Base-by-base conservation (phyloP, 2,797 vertebrate genomes). In the Pangasius larnaudii region DNA sequence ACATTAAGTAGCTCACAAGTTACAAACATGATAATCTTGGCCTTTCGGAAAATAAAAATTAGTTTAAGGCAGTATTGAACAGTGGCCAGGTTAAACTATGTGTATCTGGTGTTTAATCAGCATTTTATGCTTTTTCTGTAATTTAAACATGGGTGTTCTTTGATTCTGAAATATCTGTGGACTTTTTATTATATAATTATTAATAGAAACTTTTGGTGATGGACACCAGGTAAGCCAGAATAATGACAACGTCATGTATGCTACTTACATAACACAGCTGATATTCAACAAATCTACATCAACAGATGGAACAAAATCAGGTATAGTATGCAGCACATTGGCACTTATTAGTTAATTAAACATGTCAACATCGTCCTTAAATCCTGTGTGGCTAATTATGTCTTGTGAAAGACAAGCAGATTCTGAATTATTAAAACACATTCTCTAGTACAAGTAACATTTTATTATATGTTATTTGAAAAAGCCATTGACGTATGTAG, bases 191-290 rank as follows among this genome's bases (percentile, higher is more conserved):
- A 14, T n/a, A 5, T 0, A 2, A 94, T 96, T 87, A 95, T 96
- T 95, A 95, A 94, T 93, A 51, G 69, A 77, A 91, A 85, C 74
- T 86, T 42, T 88, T 89, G 8, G 83, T 94, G 94, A 87, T 94
- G 90, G 36, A 93, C 72, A 87, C 85, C 5, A 91, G 8, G 42
- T 46, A 90, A 16, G 59, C 59, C n/a, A 94, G 88, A 88, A 39
- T 75, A 75, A n/a, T 2, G 19, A 27, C 72, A 2, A 95, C 67
- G 33, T 92, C 94, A 33, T 93, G 89, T 74, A 0, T 8, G 89
- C 39, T 27, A 58, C 36, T 75, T 84, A 89, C 39, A 90, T 42
- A 19, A 71, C 36, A 16, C 24, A 58, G 82, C 69, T 51, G 1
- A 87, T 69, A 30, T 84, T 33, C 51, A 91, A 51, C 10, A 61